These are phyloP conservation scores for Nesospiza acunhae DNA, from an alignment of 2,113 vertebrate species.

Conservation along the genomic window DNA sequence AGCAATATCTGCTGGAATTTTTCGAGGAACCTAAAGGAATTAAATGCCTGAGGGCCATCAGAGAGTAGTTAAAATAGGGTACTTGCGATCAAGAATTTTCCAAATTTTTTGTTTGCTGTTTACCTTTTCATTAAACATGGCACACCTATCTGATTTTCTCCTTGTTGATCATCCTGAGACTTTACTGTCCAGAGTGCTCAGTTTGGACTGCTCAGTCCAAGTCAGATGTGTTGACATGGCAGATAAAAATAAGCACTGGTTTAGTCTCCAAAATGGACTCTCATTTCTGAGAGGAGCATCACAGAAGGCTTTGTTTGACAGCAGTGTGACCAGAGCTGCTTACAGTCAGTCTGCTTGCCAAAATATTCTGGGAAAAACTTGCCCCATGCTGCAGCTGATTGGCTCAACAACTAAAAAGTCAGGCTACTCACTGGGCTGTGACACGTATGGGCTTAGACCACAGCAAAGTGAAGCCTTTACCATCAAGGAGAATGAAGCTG, in stretches of 20 bases:
- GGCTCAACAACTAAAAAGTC: background rate
- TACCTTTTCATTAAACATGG: background rate
- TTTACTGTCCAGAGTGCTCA: background rate
- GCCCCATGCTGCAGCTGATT: background rate
- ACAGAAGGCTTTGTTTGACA: background rate
- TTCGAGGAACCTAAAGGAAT: background rate
- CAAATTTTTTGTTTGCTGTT: background rate
- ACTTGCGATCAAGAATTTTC: background rate
- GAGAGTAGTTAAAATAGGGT: background rate
- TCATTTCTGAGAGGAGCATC: background rate
- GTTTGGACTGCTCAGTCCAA: background rate
- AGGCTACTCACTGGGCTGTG: background rate
- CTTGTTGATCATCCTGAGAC: background rate
- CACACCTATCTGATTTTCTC: background rate
- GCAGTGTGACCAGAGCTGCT: background rate
- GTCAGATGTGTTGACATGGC: background rate
- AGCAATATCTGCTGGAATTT: background rate
- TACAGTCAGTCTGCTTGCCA: background rate
- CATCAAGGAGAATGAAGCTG: background rate
- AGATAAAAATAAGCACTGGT: background rate
- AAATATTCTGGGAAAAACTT: background rate
- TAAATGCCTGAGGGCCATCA: background rate
- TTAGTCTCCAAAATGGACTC: background rate
- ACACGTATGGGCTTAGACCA: rapidly evolving
- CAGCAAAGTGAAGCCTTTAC: background rate